A percentile compares a stretch with the other conserved stretches of the same genome.
Evolutionary conservation across 1,140 invertebrate species (phyloP).

Genomic region (Drosophila paulistorum): DNA sequence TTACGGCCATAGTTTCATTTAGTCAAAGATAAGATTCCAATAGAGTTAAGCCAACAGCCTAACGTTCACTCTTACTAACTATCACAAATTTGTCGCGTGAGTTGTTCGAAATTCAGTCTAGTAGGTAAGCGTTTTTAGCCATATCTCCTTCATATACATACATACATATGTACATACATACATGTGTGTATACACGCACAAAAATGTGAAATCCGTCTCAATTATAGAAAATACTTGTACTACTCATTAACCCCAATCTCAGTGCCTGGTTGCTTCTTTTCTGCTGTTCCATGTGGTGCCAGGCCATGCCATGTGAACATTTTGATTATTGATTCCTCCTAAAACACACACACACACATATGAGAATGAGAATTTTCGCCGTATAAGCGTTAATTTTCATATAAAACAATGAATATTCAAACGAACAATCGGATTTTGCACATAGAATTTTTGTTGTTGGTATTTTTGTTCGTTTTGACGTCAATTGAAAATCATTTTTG

Average conservation of each 20-base stretch:
- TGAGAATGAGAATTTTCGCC: conserved; percentile 27
- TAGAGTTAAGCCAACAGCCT: neutral
- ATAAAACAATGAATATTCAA: conserved; percentile 39
- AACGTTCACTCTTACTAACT: neutral
- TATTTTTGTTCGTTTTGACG: conserved; percentile 55
- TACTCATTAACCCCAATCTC: conserved; percentile 66
- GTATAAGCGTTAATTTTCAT: conserved; percentile 71
- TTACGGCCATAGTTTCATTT: neutral
- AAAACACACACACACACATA: neutral
- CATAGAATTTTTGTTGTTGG: conserved; percentile 24
- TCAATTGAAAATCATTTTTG: conserved; percentile 50
- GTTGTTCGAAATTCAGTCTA: neutral
- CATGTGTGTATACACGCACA: neutral
- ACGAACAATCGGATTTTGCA: conserved; percentile 23
- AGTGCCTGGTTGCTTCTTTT: neutral
- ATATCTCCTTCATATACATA: neutral
- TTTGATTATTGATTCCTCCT: conserved; percentile 42
- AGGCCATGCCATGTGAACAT: conserved; percentile 46
- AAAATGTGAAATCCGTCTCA: conserved; percentile 22
- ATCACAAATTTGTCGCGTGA: conserved; percentile 1
- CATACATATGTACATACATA: too few relatives aligned
- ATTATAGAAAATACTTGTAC: conserved; percentile 42
- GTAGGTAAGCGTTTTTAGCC: conserved; percentile 1
- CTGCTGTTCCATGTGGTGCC: conserved; percentile 19
- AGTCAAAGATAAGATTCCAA: conserved; percentile 1